Base-by-base conservation (phyloP, 2,888 invertebrate species). In the Hedya salicella region DNA sequence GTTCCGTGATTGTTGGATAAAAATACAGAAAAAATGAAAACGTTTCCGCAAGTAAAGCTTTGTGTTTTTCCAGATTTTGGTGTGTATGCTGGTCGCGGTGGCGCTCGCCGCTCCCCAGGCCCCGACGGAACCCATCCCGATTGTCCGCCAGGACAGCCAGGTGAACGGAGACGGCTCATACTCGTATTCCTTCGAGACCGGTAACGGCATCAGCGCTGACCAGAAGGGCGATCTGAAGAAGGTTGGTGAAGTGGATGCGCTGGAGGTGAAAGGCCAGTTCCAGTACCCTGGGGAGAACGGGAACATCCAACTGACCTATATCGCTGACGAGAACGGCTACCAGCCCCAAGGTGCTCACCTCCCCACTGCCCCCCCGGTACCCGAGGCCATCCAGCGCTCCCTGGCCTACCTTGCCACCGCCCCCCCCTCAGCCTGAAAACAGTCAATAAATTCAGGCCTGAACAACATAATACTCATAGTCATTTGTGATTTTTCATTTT, bases 301-400 rank as follows among this genome's bases (percentile, higher is more conserved):
- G 42, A 75, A 93, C 71, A 94, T 95, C 77, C 93, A 93, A 70
- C 78, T 95, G 70, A 93, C 93, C 0, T 96, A 95, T 85, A 89
- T 93, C 44, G 95, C 96, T 70, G 95, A 96, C 73, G 95, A 95
- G 80, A 95, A 95, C 73, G 95, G 95, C 19, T 95, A 93, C 92
- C 94, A 95, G 78, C 95, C 95, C 0, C 92, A 88, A 73, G 94
- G 94, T 2, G 93, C 91, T 9, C 94, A 94, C 74, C 81, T 95
- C n/a, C 95, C 95, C 32, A 94, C 94, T 9, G 93, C 95, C 8
- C 96, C 96, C 40, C 95, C 95, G 72, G 95, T 95, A 67, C 96
- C 96, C 21, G 94, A 93, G 63, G 94, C 94, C 69, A 96, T 96
- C 75, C 94, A 95, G 77, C 93, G 93, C 66, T 93, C 95, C 17